phyloP scores from a whole-genome alignment of 53 echinoderm and acorn worm species.

The Pentamera pediparva region DNA sequence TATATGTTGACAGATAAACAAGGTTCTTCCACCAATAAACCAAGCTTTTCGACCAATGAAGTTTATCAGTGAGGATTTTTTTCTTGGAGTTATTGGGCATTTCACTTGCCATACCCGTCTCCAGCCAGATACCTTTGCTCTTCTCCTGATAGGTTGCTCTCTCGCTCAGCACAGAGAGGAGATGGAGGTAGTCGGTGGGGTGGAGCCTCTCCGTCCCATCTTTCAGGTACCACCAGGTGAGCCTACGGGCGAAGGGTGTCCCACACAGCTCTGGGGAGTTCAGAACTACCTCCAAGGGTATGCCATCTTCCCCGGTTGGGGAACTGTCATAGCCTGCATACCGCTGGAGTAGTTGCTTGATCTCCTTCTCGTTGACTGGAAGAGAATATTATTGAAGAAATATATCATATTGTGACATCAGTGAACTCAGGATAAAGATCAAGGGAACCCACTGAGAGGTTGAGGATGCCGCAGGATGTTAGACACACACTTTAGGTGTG shows the following conservation, averaged over 20 bases:
- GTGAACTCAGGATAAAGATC: no score
- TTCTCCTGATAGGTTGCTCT: constrained; percentile 67
- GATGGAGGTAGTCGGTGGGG: constrained; percentile 53
- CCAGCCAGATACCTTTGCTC: constrained; percentile 48
- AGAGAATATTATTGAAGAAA: constrained; percentile 5
- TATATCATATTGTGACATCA: no score
- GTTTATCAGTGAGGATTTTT: neutral
- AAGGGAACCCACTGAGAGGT: no score
- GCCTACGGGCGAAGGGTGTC: constrained; percentile 55
- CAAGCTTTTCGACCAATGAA: no score
- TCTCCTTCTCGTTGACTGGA: constrained; percentile 62
- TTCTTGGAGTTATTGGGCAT: no score
- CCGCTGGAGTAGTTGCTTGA: constrained; percentile 44
- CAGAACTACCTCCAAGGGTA: constrained; percentile 56
- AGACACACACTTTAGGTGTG: no score
- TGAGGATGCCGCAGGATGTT: no score
- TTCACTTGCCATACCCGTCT: no score
- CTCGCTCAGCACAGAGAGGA: constrained; percentile 61
- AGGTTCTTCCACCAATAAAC: neutral
- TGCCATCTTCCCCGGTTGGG: constrained; percentile 52
- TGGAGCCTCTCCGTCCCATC: constrained; percentile 36
- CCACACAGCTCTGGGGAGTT: constrained; percentile 59
- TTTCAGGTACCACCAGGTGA: constrained; percentile 42
- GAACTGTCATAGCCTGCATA: constrained; percentile 60
- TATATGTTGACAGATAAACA: neutral